phyloP scores from a whole-genome alignment of 2,113 vertebrate species.

The Pagrus major region DNA sequence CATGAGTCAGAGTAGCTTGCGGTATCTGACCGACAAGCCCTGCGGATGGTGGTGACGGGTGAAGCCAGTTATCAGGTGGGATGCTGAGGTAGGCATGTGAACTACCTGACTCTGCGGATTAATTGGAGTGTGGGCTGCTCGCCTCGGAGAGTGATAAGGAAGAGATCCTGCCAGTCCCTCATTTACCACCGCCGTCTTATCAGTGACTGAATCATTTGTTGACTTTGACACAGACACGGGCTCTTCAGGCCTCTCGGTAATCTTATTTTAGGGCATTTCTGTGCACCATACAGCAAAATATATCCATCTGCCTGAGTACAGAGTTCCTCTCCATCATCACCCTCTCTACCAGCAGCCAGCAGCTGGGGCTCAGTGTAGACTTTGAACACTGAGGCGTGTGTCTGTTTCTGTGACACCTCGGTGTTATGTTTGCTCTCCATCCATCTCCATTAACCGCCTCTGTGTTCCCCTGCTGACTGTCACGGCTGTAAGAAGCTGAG shows the following conservation, averaged over 20 bases:
- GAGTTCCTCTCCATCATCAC: neutral
- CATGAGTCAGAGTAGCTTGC: neutral
- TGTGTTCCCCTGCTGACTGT: neutral
- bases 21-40: too few species aligned
- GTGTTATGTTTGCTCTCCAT: neutral
- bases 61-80: neutral
- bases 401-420: neutral
- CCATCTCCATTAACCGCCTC: neutral
- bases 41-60: neutral
- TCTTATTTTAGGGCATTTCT: neutral
- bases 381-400: neutral
- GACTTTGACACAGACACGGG: neutral
- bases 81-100: too few species aligned
- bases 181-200: neutral
- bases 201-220: neutral
- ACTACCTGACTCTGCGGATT: too few species aligned
- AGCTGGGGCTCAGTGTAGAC: neutral
- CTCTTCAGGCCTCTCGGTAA: too few species aligned
- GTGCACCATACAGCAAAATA: neutral
- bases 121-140: neutral
- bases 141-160: neutral
- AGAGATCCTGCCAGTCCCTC: neutral
- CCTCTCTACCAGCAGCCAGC: neutral
- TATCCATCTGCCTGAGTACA: neutral
- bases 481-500: too few species aligned